These are phyloP conservation scores for Leucopsar rothschildi DNA, from an alignment of 2,113 vertebrate species.

Conservation along the genomic window DNA sequence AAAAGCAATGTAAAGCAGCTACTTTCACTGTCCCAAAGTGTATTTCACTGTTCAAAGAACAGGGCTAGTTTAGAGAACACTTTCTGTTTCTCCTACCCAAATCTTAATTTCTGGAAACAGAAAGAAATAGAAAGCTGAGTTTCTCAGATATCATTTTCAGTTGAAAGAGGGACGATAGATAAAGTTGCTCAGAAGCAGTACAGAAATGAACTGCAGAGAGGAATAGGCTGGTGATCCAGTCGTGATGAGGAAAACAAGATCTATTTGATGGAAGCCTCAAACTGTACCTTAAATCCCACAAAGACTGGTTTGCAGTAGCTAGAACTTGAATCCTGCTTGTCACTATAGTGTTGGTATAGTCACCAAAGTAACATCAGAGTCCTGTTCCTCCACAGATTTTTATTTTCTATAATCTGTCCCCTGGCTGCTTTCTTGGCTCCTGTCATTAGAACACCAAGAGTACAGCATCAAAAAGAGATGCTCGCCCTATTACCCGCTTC, in stretches of 20 bases:
- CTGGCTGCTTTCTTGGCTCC: neutral
- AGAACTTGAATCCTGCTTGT: neutral
- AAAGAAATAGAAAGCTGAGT: neutral
- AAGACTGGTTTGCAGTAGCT: neutral
- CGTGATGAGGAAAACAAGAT: neutral
- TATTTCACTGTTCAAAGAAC: neutral
- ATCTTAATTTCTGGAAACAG: neutral
- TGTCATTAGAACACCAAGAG: neutral
- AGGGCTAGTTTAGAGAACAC: neutral
- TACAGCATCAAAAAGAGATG: neutral
- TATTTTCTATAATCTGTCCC: neutral
- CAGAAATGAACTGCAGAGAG: neutral
- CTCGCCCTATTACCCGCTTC: neutral
- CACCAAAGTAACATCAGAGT: neutral
- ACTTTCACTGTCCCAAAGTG: neutral
- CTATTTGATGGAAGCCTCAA: neutral
- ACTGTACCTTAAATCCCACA: neutral
- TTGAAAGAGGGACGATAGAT: fast-evolving
- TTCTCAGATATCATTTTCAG: neutral
- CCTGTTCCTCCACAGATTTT: neutral
- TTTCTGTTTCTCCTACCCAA: neutral
- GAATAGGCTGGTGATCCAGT: neutral
- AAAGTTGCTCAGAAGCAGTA: neutral
- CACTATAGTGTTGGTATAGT: neutral
- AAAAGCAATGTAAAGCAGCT: neutral